Percentiles rank a stretch among this genome's conserved stretches.
These are phyloP conservation scores for Hermetia illucens DNA, from an alignment of 1,140 invertebrate genomes.

Conservation along the genomic window DNA sequence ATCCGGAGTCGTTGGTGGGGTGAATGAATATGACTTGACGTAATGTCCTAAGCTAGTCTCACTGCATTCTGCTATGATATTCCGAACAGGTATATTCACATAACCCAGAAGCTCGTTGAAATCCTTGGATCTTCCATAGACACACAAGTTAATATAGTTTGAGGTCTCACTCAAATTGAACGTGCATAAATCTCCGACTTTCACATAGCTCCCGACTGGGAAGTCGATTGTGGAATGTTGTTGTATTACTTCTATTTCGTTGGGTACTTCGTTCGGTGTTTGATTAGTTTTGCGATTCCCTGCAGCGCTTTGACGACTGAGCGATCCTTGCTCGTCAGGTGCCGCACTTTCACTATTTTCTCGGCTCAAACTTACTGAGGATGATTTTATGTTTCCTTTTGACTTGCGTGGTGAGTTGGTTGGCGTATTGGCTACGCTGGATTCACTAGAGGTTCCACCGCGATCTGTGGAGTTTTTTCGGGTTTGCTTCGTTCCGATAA, in stretches of 20 bases:
- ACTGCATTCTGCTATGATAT: slow-evolving; percentile 63
- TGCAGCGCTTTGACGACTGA: not conserved
- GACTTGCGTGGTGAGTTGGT: slow-evolving; percentile 27
- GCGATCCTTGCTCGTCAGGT: no score
- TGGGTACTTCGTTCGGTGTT: slow-evolving; percentile 6
- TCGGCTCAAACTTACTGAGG: slow-evolving; percentile 20
- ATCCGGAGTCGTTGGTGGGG: slow-evolving; percentile 52
- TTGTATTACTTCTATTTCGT: slow-evolving; percentile 22
- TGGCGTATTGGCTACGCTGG: slow-evolving; percentile 16
- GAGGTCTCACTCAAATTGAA: slow-evolving; percentile 53
- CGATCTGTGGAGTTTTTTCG: slow-evolving; percentile 1
- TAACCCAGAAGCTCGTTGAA: slow-evolving; percentile 58
- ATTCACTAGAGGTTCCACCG: slow-evolving; percentile 14
- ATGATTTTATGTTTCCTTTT: slow-evolving; percentile 23
- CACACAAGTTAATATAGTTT: slow-evolving; percentile 69
- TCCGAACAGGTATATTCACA: slow-evolving; percentile 61
- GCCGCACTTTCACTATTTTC: slow-evolving; percentile 9
- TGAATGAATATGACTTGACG: slow-evolving; percentile 54
- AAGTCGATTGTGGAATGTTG: slow-evolving; percentile 29
- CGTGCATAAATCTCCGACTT: slow-evolving; percentile 51
- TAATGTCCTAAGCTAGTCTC: slow-evolving; percentile 67
- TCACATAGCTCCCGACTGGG: slow-evolving; percentile 46
- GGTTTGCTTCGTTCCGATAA: not conserved
- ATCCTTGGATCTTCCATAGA: slow-evolving; percentile 47
- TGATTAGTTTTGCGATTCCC: slow-evolving; percentile 6